These are phyloP conservation scores for Drepana arcuata DNA, from an alignment of 1,140 invertebrate species.

Conservation along the genomic window DNA sequence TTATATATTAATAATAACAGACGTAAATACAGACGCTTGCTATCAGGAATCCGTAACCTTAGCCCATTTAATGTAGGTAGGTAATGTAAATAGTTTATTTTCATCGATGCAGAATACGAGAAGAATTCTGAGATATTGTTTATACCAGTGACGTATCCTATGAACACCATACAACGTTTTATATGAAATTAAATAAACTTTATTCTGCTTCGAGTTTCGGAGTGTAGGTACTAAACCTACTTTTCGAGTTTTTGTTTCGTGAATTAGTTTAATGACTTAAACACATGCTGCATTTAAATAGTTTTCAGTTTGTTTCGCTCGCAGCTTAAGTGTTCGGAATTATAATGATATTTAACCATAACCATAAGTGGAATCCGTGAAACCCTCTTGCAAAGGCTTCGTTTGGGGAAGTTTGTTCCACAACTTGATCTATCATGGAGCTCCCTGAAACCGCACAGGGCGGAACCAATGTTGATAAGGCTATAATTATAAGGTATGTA, in stretches of 20 bases:
- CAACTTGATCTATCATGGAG: no score
- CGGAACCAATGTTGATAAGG: no score
- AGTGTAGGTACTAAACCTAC: neutral
- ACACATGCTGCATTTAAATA: neutral
- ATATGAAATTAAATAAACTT: neutral
- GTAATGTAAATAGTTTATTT: constrained; percentile 35
- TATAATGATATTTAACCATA: no score
- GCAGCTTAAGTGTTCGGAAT: no score
- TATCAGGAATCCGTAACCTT: constrained; percentile 19
- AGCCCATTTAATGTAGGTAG: constrained; percentile 24
- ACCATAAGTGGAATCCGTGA: no score
- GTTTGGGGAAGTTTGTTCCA: no score
- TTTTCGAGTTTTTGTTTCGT: neutral
- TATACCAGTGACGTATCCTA: neutral
- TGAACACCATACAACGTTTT: neutral
- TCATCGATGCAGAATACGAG: constrained; percentile 9
- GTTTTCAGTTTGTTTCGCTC: no score
- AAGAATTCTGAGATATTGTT: constrained; percentile 17
- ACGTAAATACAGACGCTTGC: constrained; percentile 3
- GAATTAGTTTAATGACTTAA: neutral
- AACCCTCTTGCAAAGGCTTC: no score
- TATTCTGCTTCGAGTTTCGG: neutral
- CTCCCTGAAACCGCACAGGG: no score
- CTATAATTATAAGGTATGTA: no score
- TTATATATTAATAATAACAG: no score